A percentile compares a stretch with the other conserved stretches of the same genome.
Evolutionary conservation across 2,113 vertebrate genomes (phyloP).

Genomic region (Chelonoidis abingdonii): DNA sequence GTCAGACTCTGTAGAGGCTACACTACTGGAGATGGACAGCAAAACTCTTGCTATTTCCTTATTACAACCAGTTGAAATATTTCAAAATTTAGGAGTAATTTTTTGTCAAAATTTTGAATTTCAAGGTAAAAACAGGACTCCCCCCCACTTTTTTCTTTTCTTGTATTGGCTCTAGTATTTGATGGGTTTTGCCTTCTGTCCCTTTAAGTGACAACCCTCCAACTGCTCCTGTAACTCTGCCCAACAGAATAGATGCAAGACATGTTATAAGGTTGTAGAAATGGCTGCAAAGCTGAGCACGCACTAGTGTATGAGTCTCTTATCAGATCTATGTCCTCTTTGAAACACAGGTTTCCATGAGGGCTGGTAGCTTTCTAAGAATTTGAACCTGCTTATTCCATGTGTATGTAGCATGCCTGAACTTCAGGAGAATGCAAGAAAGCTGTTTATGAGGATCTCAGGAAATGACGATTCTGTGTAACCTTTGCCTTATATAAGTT

Average conservation of each 20-base stretch:
- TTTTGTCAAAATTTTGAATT: neutral
- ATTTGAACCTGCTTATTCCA: neutral
- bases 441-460: neutral
- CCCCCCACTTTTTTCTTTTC: neutral
- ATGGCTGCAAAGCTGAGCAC: neutral
- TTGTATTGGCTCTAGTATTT: neutral
- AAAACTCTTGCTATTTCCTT: neutral
- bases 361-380: neutral
- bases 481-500: neutral
- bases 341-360: neutral
- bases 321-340: neutral
- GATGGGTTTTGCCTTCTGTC: neutral
- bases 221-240: neutral
- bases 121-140: neutral
- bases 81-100: neutral
- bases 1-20: neutral
- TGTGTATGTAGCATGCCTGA: neutral
- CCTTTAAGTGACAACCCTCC: neutral
- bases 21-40: neutral
- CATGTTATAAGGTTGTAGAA: neutral
- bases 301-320: accelerated
- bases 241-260: neutral
- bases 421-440: neutral
- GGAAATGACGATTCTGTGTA: neutral
- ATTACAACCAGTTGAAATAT: neutral